These are phyloP conservation scores for Marisa cornuarietis DNA, from an alignment of 1,140 invertebrate species.

Conservation along the genomic window DNA sequence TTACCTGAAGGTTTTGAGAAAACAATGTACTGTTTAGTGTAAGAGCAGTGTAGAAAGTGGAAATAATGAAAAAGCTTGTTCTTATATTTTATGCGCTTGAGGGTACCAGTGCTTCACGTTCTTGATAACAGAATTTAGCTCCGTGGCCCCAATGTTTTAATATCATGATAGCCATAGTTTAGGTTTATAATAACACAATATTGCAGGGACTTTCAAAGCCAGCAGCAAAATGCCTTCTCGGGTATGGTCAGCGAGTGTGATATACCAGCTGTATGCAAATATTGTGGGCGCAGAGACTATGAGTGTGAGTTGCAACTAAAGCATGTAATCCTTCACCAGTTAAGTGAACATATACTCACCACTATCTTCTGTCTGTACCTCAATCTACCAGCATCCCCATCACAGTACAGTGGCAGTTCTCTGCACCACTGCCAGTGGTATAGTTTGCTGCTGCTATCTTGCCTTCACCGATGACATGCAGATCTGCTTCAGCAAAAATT, in stretches of 20 bases:
- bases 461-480: too few relatives aligned
- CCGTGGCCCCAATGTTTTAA: neutral
- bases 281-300: constrained; percentile 10
- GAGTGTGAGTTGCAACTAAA: neutral
- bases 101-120: too few relatives aligned
- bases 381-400: too few relatives aligned
- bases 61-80: neutral
- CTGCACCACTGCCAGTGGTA: too few relatives aligned
- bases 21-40: neutral
- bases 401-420: too few relatives aligned
- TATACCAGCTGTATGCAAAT: neutral
- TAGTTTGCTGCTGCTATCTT: too few relatives aligned
- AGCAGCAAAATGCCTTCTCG: constrained; percentile 5
- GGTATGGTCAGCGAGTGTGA: constrained; percentile 11
- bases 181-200: neutral
- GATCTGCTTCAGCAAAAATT: too few relatives aligned
- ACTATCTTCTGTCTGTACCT: too few relatives aligned
- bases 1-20: neutral
- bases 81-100: too few relatives aligned
- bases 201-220: constrained; percentile 19
- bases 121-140: too few relatives aligned
- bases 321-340: too few relatives aligned
- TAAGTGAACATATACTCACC: too few relatives aligned
- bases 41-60: neutral
- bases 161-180: neutral